Evolutionary conservation across 2,797 vertebrate genomes (phyloP).

Genomic region (Cygnus olor): DNA sequence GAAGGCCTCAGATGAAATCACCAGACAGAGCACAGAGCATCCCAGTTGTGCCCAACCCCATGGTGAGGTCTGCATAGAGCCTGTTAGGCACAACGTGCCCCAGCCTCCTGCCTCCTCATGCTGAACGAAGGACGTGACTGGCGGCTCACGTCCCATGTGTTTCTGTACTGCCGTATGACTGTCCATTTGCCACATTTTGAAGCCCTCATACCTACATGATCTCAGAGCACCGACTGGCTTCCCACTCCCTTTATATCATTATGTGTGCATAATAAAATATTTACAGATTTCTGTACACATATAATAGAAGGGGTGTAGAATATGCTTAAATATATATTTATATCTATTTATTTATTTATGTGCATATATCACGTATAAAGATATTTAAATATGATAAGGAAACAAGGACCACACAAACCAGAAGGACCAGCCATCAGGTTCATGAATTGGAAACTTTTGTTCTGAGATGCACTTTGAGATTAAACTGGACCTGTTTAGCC

Average conservation of each 20-base stretch:
- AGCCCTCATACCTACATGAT: neutral
- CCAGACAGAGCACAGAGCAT: neutral
- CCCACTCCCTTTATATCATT: neutral
- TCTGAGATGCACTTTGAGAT: neutral
- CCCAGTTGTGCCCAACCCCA: rapidly evolving
- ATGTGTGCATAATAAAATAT: neutral
- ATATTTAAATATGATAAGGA: neutral
- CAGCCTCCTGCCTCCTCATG: neutral
- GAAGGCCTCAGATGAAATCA: neutral
- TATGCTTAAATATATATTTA: neutral
- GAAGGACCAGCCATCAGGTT: neutral
- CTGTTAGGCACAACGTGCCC: neutral
- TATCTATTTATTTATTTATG: neutral
- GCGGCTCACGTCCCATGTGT: neutral
- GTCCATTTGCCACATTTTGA: neutral
- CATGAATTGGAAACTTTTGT: neutral
- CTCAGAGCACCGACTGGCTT: neutral
- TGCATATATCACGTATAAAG: neutral
- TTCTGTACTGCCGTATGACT: neutral
- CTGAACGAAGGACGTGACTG: neutral
- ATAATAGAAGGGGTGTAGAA: neutral
- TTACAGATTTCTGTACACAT: neutral
- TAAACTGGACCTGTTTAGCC: too few relatives aligned
- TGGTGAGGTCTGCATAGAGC: rapidly evolving
- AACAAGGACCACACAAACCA: neutral